phyloP scores from a whole-genome alignment of 92 coral and sea anemone genomes.

The Parazoanthus darwini region DNA sequence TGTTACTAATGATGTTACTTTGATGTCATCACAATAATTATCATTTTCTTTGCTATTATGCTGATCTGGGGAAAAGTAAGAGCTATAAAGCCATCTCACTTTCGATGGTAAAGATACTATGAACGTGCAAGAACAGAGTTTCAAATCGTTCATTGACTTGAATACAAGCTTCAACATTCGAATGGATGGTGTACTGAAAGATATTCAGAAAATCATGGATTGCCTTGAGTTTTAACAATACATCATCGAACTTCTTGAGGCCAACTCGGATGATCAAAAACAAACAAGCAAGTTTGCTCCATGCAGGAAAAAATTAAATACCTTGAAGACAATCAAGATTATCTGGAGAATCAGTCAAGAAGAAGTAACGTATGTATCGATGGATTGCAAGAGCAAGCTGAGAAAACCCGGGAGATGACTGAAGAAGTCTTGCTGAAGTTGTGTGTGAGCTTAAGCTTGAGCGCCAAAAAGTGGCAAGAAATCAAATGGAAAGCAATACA shows the following conservation, averaged over 20 bases:
- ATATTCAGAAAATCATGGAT: constrained; percentile 5
- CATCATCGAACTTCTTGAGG: background rate
- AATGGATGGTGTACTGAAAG: background rate
- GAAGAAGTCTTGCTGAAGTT: background rate
- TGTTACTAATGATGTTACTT: too few species aligned
- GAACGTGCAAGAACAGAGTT: constrained; percentile 12
- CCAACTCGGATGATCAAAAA: background rate
- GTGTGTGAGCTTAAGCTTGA: background rate
- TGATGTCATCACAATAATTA: too few species aligned
- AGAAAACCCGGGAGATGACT: background rate
- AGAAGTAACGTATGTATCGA: background rate
- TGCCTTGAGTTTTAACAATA: background rate
- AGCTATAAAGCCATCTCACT: background rate
- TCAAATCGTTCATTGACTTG: background rate
- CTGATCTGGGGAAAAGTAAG: background rate
- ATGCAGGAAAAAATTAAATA: background rate
- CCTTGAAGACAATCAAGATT: background rate
- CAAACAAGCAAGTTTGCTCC: background rate
- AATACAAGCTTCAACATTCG: background rate
- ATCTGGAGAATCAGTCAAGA: constrained; percentile 1
- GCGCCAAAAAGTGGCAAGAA: constrained; percentile 10
- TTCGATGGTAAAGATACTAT: background rate
- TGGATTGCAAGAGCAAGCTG: background rate
- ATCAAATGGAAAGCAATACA: background rate
- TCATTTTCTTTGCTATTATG: too few species aligned